Conservation (phyloP, 2,797 vertebrate genomes). For the Acomys russatus region DNA sequence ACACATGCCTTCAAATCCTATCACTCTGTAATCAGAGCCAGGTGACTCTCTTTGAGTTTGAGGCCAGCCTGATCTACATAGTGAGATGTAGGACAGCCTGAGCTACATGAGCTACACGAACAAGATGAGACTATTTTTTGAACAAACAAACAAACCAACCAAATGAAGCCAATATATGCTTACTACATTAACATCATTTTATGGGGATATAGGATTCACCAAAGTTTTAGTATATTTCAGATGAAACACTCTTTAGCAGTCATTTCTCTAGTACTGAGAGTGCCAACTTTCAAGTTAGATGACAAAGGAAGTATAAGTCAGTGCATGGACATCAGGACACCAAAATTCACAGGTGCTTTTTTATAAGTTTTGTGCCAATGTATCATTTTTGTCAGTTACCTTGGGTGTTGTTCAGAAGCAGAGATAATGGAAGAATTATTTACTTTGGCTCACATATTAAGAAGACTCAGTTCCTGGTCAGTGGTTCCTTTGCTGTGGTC, state of each 20-base stretch:
- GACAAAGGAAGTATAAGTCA: not conserved
- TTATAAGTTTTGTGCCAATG: not conserved
- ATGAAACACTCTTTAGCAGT: rapidly evolving
- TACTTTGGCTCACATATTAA: not conserved
- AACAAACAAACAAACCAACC: too few relatives aligned
- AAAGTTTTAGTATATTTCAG: not conserved
- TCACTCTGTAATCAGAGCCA: too few relatives aligned
- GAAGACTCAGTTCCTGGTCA: not conserved
- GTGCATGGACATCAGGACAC: not conserved
- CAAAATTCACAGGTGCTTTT: not conserved
- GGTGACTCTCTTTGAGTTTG: too few relatives aligned
- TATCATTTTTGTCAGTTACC: not conserved
- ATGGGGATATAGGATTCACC: not conserved
- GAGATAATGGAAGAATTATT: not conserved
- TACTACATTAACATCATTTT: not conserved
- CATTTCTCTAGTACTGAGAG: not conserved
- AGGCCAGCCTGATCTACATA: too few relatives aligned
- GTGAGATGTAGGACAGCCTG: too few relatives aligned
- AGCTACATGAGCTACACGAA: too few relatives aligned
- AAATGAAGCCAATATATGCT: not conserved
- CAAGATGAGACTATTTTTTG: too few relatives aligned
- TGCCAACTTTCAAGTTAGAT: not conserved
- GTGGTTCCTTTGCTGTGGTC: not conserved
- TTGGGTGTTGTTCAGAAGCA: not conserved
- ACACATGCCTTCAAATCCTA: too few relatives aligned